phyloP scores from a whole-genome alignment of 2,888 invertebrate genomes.

The Heliconius ethilla region DNA sequence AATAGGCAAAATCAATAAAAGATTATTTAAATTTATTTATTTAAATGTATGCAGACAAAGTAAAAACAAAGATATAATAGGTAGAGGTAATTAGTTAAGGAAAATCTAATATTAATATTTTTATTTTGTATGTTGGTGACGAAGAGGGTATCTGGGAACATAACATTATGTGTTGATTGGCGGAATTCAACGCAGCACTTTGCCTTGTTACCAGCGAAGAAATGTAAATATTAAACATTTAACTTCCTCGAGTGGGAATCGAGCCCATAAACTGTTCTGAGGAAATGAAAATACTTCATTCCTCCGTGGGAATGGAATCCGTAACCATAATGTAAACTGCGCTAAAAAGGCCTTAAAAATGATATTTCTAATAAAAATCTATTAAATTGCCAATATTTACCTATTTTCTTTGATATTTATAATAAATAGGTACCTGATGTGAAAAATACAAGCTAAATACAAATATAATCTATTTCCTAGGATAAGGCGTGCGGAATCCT shows the following conservation, averaged over 20 bases:
- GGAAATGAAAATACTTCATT: no score
- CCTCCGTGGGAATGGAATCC: no score
- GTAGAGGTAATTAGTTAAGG: not conserved
- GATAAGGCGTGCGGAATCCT: constrained; percentile 81
- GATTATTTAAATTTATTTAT: constrained; percentile 7
- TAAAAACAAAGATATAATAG: not conserved
- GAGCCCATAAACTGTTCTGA: no score
- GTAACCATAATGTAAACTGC: no score
- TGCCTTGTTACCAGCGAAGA: no score
- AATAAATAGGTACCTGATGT: not conserved
- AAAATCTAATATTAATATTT: not conserved
- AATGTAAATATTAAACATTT: no score
- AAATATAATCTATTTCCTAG: constrained; percentile 56
- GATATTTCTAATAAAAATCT: no score
- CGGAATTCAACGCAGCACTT: no score
- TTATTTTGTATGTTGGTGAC: not conserved
- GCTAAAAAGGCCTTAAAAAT: no score
- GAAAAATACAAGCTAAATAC: not conserved
- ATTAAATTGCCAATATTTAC: no score
- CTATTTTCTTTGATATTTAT: not conserved
- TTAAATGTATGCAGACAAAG: no score
- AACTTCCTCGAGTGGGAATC: no score
- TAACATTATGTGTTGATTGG: not conserved
- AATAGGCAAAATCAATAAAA: not conserved
- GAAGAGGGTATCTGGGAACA: not conserved